A percentile compares a stretch with the other conserved stretches of the same genome.
Evolutionary conservation across 2,113 vertebrate genomes (phyloP).

Genomic region (Sula dactylatra): DNA sequence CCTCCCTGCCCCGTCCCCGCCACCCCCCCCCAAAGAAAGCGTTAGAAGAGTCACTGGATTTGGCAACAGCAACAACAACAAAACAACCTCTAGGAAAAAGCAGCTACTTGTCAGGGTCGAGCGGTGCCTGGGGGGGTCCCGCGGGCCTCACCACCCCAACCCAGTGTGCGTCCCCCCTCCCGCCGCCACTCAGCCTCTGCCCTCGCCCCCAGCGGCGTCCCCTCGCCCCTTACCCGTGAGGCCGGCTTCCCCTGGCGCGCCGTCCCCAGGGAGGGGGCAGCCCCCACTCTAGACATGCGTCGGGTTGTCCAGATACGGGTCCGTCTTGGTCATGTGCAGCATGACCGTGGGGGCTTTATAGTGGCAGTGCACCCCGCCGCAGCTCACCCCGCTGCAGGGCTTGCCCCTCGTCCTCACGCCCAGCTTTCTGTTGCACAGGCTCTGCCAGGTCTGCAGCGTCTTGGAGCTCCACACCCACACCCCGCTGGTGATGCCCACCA

Average conservation of each 20-base stretch:
- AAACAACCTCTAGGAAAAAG: slow-evolving; percentile 30
- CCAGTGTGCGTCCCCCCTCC: not conserved
- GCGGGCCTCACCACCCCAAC: not conserved
- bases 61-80: slow-evolving; percentile 46
- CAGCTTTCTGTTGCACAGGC: slow-evolving; percentile 90
- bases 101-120: not conserved
- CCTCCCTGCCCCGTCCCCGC: not conserved
- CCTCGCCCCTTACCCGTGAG: slow-evolving; percentile 13
- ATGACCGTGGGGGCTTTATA: slow-evolving; percentile 90
- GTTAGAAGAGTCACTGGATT: slow-evolving; percentile 30
- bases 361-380: slow-evolving; percentile 87
- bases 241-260: not conserved
- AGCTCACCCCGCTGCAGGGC: slow-evolving; percentile 83
- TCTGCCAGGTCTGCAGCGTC: slow-evolving; percentile 98
- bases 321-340: slow-evolving; percentile 92
- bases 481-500: slow-evolving; percentile 97
- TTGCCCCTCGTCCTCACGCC: slow-evolving; percentile 85
- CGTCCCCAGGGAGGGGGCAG: not conserved
- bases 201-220: not conserved
- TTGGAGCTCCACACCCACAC: slow-evolving; percentile 99
- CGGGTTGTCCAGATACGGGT: slow-evolving; percentile 89
- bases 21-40: not conserved
- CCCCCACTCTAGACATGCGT: slow-evolving; percentile 80
- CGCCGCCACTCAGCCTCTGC: not conserved
- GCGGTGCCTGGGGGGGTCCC: not conserved